Conservation (phyloP, 2,888 invertebrate species). For the Chalcosyrphus nemorum region DNA sequence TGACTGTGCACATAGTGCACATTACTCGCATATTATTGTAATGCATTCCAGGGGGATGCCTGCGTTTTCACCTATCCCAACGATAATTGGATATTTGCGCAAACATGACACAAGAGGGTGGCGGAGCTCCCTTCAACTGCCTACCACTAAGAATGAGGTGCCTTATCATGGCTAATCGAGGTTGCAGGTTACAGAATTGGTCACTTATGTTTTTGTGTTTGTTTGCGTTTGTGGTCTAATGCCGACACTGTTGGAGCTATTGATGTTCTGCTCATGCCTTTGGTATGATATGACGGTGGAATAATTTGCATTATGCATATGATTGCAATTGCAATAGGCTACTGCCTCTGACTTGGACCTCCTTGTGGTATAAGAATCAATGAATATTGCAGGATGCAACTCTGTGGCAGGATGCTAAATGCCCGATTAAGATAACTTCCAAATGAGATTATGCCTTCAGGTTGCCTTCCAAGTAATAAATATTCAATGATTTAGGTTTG, state of each 20-base stretch:
- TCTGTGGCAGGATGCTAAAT: not conserved
- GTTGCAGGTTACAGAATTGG: slow-evolving; percentile 52
- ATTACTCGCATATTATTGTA: slow-evolving; percentile 64
- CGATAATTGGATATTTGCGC: slow-evolving; percentile 69
- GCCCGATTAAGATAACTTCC: not conserved
- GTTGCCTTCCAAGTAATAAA: not conserved
- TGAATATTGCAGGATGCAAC: slow-evolving; percentile 8
- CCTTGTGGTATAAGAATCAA: slow-evolving; percentile 5
- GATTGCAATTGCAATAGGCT: slow-evolving; percentile 10
- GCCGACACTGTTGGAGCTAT: not conserved
- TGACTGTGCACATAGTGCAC: slow-evolving; percentile 23
- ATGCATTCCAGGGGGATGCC: slow-evolving; percentile 50
- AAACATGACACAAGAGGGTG: slow-evolving; percentile 14
- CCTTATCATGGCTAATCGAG: slow-evolving; percentile 40
- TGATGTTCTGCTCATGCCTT: not conserved
- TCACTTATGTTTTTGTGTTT: slow-evolving; percentile 40
- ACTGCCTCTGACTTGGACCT: not conserved
- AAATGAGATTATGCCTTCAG: not conserved
- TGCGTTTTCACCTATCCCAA: slow-evolving; percentile 45
- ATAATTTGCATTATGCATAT: slow-evolving; percentile 32
- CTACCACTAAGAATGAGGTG: slow-evolving; percentile 1
- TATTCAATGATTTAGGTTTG: not conserved
- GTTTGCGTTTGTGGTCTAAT: slow-evolving; percentile 33
- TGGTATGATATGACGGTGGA: not conserved
- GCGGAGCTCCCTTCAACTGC: not conserved